These are phyloP conservation scores for Apteryx mantelli DNA, from an alignment of 2,113 vertebrate species.

Conservation along the genomic window DNA sequence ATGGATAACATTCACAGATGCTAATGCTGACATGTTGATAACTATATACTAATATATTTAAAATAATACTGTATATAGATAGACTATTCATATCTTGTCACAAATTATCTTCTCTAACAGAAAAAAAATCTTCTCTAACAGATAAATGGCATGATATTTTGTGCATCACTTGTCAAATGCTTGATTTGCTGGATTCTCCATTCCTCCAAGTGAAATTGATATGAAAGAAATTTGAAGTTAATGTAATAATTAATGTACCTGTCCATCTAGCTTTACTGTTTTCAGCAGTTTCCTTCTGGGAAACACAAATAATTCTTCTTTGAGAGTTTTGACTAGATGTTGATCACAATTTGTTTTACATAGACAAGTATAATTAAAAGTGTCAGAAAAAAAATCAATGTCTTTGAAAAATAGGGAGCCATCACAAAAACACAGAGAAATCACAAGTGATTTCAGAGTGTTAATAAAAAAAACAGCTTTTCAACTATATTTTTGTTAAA, in stretches of 20 bases:
- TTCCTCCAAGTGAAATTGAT: neutral
- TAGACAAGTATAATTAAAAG: slow-evolving; percentile 39
- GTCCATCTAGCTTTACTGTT: slow-evolving; percentile 1
- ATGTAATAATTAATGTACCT: slow-evolving; percentile 21
- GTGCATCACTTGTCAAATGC: neutral
- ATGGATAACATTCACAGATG: neutral
- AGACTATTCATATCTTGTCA: neutral
- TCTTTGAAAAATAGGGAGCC: neutral
- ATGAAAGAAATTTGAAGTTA: neutral
- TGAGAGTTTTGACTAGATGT: neutral
- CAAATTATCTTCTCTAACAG: neutral
- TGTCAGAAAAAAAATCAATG: slow-evolving; percentile 29
- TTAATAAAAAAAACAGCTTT: neutral
- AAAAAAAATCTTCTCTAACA: neutral
- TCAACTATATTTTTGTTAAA: neutral
- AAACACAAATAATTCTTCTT: neutral
- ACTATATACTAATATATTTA: neutral
- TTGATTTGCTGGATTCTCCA: slow-evolving; percentile 9
- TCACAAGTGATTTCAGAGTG: neutral
- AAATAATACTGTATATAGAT: neutral
- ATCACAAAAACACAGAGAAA: neutral
- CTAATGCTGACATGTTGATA: neutral
- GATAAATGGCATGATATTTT: neutral
- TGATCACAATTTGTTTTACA: neutral
- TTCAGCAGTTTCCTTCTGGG: neutral